These are phyloP conservation scores for Micropoecilia bifurca DNA, from an alignment of 2,797 vertebrate genomes.

Conservation along the genomic window DNA sequence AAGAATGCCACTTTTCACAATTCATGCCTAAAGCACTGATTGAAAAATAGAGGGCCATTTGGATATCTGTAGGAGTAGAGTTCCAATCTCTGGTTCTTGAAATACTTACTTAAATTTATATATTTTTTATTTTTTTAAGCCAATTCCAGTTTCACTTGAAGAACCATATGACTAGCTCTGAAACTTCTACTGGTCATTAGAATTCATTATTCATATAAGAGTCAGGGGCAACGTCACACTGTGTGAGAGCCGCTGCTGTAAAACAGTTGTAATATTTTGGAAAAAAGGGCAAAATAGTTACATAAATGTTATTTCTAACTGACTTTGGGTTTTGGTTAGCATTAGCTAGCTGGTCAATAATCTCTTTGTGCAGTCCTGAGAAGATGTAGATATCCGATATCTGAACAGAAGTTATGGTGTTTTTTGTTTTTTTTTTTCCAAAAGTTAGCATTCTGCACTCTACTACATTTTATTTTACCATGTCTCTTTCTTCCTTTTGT, in stretches of 20 bases:
- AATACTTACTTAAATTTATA: background rate
- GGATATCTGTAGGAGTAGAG: background rate
- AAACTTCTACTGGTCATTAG: background rate
- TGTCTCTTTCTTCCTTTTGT: background rate
- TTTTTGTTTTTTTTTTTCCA: background rate
- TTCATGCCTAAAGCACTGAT: background rate
- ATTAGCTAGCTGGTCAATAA: background rate
- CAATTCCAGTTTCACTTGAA: background rate
- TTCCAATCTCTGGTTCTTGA: background rate
- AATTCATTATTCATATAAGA: background rate
- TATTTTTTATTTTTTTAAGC: background rate
- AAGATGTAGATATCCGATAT: background rate
- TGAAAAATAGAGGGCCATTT: background rate
- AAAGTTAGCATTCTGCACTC: background rate
- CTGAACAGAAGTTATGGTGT: background rate
- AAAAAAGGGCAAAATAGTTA: background rate
- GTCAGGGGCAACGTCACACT: background rate
- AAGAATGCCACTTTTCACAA: slow-evolving; percentile 36
- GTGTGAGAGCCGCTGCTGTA: background rate
- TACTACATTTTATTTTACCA: background rate
- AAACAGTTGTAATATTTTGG: background rate
- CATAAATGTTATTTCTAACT: background rate
- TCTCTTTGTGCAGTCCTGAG: background rate
- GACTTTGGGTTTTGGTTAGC: background rate
- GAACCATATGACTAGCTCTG: background rate